Evolutionary conservation across 2,113 vertebrate species (phyloP).

Genomic region (Bucco capensis): DNA sequence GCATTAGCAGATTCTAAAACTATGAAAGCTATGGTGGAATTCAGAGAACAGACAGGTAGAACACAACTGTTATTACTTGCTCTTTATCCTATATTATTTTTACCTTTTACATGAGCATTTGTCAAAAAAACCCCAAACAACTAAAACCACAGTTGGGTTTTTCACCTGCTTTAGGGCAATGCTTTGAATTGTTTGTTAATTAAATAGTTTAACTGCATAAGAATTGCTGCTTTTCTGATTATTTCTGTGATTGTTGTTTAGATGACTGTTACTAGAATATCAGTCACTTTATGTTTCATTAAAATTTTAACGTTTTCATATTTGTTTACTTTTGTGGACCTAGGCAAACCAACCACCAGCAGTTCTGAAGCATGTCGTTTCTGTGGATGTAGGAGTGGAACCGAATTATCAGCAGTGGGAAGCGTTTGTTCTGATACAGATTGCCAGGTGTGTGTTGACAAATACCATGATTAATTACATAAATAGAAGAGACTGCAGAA

Average conservation of each 20-base stretch:
- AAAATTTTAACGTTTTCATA: neutral
- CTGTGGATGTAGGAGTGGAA: slow-evolving; percentile 94
- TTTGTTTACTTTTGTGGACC: neutral
- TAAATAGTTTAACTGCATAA: neutral
- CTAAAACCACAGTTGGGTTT: neutral
- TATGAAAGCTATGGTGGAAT: slow-evolving; percentile 99
- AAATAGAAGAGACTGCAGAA: neutral
- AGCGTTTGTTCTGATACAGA: slow-evolving; percentile 95
- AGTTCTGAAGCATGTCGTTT: slow-evolving; percentile 96
- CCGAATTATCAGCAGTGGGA: slow-evolving; percentile 93
- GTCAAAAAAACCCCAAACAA: neutral
- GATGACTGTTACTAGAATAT: neutral
- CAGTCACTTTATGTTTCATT: neutral
- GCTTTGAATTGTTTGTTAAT: neutral
- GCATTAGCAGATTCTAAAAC: slow-evolving; percentile 98
- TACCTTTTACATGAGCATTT: neutral
- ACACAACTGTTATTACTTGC: neutral
- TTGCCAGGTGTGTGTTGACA: slow-evolving; percentile 83
- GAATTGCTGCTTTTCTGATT: neutral
- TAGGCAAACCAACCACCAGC: slow-evolving; percentile 94
- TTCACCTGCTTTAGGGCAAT: neutral
- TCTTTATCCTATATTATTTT: neutral
- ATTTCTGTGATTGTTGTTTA: neutral
- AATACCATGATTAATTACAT: neutral
- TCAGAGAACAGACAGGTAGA: slow-evolving; percentile 97